Evolutionary conservation across 2,888 invertebrate genomes (phyloP), one percentile per base, ranked within the genome.

Genomic region (Tetramorium bicarinatum): DNA sequence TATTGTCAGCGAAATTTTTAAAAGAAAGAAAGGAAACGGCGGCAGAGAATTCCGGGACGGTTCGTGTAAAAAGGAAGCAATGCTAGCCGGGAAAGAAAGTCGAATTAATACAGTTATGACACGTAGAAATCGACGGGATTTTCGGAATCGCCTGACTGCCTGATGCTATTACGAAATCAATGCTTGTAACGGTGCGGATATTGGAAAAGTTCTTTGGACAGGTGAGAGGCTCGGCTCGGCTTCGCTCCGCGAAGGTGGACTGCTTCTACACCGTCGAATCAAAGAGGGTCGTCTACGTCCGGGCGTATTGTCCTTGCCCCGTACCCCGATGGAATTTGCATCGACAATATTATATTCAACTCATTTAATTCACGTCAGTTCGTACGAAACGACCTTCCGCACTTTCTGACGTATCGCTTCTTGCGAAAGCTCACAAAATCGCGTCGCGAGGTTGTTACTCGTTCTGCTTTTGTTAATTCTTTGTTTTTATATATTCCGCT

Each of bases 231-330:
- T 59, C 41, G 80, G 29, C 29, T 34, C 29, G 54, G 54, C 66
- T 80, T 82, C 62, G 66, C 71, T 85, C 29, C 75, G 64, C 87
- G 90, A 92, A 92, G 91, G 91, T 88, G 83, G 91, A 88, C 90
- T 80, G 83, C 91, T 86, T 91, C 83, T 80, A 44, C 64, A 76
- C 52, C 67, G 54, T 59, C 67, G 49, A 82, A 81, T 79, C 80
- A 79, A 54, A 87, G 71, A 87, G 75, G 80, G 84, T 84, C 84
- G 76, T 82, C 75, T 25, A 71, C 54, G 56, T 74, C 80, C 52
- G 29, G 84, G 64, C 59, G 74, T 72, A 59, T 64, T 83, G 84
- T 86, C 87, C 89, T 90, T 90, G 88, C 9, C 25, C 1, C 29
- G 29, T 29, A 54, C n/a, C 41, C 41, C 15, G 77, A 9, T 25